Evolutionary conservation across 2,797 vertebrate genomes (phyloP), one percentile per base, ranked within the genome.

Genomic region (Botia kubotai): DNA sequence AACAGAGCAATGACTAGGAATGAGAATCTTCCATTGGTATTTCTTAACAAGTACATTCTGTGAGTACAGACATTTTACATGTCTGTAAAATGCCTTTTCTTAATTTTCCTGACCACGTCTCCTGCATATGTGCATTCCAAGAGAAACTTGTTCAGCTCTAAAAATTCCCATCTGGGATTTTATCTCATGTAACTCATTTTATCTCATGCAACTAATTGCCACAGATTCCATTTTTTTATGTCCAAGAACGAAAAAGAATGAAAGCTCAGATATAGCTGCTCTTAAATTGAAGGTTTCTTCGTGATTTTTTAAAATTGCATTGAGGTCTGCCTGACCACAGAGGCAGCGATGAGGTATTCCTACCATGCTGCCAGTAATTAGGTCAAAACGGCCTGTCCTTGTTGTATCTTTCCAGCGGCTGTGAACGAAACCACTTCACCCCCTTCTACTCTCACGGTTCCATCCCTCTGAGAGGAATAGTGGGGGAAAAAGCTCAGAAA

Each of bases 401-500:
- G 26, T 70, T 39, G 62, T 72, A 23, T 83, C 85, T 86, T n/a
- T 33, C 80, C 82, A 55, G 48, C 10, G 77, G 58, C 48, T 71
- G 46, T 66, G 62, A 70, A 72, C 57, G 53, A 77, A 80, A 79
- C 62, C 16, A 60, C 63, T 73, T 50, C 75, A 53, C 23, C 71
- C 70, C 52, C 8, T 52, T 46, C 16, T 14, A 2, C 52, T 68
- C 77, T 82, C 72, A 71, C 79, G 26, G 69, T 80, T 71, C 65
- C 67, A 81, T 29, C 72, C 67, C 70, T 82, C 65, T 55, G 26
- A 67, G 77, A 81, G 60, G 62, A 72, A 66, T 29, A 36, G 75
- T 26, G 67, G 86, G 39, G 83, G 85, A 89, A 91, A 63, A 75
- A 75, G 77, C 55, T 74, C 48, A 66, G 79, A 58, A 71, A 91